Evolutionary conservation across 2,797 vertebrate genomes (phyloP).

Genomic region (Furcifer pardalis): DNA sequence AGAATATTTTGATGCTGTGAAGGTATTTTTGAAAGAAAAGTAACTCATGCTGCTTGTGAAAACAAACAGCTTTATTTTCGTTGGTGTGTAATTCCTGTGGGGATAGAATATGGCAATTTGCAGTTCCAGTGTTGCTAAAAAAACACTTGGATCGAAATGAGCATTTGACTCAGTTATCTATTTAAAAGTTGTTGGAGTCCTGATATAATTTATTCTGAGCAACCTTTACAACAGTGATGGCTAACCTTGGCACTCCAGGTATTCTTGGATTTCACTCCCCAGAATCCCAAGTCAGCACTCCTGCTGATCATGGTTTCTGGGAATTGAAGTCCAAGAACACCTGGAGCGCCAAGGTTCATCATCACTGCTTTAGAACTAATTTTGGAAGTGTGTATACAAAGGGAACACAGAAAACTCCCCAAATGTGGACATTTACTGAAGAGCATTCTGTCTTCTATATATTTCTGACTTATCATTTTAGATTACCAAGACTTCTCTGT

Average conservation of each 20-base stretch:
- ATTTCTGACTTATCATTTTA: neutral
- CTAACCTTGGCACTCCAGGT: no score
- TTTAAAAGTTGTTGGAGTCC: conserved; percentile 23
- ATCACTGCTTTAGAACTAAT: no score
- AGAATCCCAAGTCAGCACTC: no score
- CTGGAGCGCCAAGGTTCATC: no score
- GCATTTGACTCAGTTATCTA: neutral
- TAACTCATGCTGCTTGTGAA: conserved; percentile 25
- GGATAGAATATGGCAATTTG: conserved; percentile 49
- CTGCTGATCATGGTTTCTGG: no score
- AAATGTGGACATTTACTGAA: neutral
- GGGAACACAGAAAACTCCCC: no score
- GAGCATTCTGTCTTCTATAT: neutral
- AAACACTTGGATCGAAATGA: conserved; percentile 19
- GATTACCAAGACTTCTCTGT: neutral
- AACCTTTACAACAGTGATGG: no score
- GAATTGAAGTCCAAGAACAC: no score
- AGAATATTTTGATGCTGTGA: conserved; percentile 1
- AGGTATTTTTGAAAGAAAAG: neutral
- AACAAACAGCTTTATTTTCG: conserved; percentile 17
- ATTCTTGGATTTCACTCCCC: no score
- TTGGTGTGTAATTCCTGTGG: conserved; percentile 14
- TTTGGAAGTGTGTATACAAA: no score
- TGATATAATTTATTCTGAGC: conserved; percentile 23
- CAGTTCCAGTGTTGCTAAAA: conserved; percentile 49